phyloP scores from a whole-genome alignment of 2,888 invertebrate species.

The Parnassius apollo region DNA sequence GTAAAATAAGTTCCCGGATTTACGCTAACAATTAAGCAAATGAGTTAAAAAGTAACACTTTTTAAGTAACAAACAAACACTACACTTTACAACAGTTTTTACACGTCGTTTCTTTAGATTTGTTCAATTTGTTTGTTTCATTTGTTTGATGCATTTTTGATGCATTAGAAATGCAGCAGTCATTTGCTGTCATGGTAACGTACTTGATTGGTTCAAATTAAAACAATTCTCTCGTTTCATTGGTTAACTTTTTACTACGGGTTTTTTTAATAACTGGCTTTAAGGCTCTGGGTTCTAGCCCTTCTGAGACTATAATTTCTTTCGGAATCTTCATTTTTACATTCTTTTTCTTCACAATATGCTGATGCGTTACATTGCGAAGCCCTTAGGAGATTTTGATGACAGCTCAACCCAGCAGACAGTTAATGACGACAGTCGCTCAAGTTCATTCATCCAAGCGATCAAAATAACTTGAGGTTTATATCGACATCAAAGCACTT shows the following conservation, averaged over 20 bases:
- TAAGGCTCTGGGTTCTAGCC: not conserved
- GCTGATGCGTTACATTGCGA: no score
- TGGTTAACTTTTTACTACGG: constrained; percentile 5
- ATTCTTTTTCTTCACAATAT: no score
- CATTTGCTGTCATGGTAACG: constrained; percentile 22
- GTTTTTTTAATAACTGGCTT: no score
- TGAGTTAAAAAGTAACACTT: constrained; percentile 1
- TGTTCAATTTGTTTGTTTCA: constrained; percentile 25
- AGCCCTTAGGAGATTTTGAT: no score
- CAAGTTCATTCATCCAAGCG: no score
- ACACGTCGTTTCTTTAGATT: constrained; percentile 11
- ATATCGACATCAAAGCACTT: no score
- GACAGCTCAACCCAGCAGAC: no score
- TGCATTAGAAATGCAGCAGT: constrained; percentile 27
- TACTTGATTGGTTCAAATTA: constrained; percentile 25
- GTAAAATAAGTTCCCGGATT: not conserved
- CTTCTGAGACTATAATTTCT: no score
- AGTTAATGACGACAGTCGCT: no score
- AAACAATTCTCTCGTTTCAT: constrained; percentile 23
- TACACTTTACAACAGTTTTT: constrained; percentile 6
- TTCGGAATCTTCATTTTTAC: no score
- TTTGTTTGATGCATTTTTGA: constrained; percentile 27
- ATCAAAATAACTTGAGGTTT: no score
- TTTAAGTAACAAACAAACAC: constrained; percentile 11
- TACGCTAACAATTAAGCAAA: not conserved